Percentiles rank a stretch among this genome's conserved stretches.
phyloP scores from a whole-genome alignment of 2,888 invertebrate genomes.

The Escarpia spicata region DNA sequence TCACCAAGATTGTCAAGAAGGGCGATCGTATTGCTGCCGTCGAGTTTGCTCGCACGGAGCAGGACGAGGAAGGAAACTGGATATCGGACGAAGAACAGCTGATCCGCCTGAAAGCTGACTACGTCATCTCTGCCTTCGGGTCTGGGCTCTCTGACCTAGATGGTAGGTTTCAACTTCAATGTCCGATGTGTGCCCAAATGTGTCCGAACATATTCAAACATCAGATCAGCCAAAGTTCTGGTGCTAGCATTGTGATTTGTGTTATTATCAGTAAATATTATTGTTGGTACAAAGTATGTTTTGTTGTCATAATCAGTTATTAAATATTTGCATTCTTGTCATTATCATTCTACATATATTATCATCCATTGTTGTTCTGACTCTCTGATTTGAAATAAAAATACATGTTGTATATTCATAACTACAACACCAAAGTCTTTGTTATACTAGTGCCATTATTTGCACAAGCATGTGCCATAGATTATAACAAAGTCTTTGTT shows the following conservation, averaged over 20 bases:
- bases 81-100: conserved; percentile 87
- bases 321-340: too few species aligned
- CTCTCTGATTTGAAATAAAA: too few species aligned
- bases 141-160: conserved; percentile 83
- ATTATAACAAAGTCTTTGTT: too few species aligned
- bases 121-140: conserved; percentile 96
- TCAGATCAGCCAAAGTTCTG: too few species aligned
- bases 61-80: conserved; percentile 87
- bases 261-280: conserved; percentile 24
- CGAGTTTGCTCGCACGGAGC: conserved; percentile 87
- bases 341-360: too few species aligned
- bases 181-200: background rate
- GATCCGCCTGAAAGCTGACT: conserved; percentile 86
- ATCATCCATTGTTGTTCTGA: too few species aligned
- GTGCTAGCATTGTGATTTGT: conserved; percentile 14
- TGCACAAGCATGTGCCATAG: too few species aligned
- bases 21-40: conserved; percentile 79
- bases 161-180: conserved; percentile 68
- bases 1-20: conserved; percentile 71
- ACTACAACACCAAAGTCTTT: too few species aligned
- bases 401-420: too few species aligned
- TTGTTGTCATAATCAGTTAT: background rate
- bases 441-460: too few species aligned
- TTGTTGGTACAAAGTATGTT: background rate
- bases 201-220: too few species aligned